Conservation (phyloP, 2,113 vertebrate genomes). For the Lethenteron reissneri region DNA sequence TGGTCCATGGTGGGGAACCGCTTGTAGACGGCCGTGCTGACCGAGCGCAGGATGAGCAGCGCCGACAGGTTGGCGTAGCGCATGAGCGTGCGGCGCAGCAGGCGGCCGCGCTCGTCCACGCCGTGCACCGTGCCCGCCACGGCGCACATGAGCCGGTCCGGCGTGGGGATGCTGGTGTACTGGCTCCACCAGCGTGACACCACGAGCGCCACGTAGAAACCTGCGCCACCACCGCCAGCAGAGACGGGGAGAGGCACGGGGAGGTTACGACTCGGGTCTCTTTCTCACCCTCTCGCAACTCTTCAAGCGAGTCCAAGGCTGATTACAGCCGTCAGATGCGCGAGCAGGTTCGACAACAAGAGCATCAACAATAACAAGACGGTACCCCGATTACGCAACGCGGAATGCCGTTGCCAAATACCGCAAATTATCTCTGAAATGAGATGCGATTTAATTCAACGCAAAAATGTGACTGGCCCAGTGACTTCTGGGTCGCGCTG, state of each 20-base stretch:
- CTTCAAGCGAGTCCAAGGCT: too few species aligned
- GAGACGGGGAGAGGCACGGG: background rate
- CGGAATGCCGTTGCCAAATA: too few species aligned
- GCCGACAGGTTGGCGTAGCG: constrained; percentile 55
- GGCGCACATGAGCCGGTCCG: constrained; percentile 50
- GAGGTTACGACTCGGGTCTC: too few species aligned
- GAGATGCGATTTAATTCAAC: too few species aligned
- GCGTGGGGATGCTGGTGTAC: constrained; percentile 55
- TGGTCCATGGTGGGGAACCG: constrained; percentile 74
- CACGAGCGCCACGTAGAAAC: constrained; percentile 74
- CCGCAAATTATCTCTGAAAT: too few species aligned
- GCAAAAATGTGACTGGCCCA: too few species aligned
- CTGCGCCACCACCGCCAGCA: constrained; percentile 17
- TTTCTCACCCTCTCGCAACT: too few species aligned
- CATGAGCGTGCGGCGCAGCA: constrained; percentile 61
- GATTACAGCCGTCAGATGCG: too few species aligned
- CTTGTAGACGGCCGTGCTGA: constrained; percentile 67
- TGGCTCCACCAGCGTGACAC: constrained; percentile 85
- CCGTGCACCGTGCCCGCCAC: constrained; percentile 48
- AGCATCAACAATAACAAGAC: too few species aligned
- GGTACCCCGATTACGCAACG: too few species aligned
- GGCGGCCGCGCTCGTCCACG: constrained; percentile 40
- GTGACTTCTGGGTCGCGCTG: too few species aligned
- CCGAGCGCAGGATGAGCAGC: constrained; percentile 59
- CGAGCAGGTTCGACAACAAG: too few species aligned